Conservation (phyloP, 1,140 invertebrate genomes). For the Atta colombica region DNA sequence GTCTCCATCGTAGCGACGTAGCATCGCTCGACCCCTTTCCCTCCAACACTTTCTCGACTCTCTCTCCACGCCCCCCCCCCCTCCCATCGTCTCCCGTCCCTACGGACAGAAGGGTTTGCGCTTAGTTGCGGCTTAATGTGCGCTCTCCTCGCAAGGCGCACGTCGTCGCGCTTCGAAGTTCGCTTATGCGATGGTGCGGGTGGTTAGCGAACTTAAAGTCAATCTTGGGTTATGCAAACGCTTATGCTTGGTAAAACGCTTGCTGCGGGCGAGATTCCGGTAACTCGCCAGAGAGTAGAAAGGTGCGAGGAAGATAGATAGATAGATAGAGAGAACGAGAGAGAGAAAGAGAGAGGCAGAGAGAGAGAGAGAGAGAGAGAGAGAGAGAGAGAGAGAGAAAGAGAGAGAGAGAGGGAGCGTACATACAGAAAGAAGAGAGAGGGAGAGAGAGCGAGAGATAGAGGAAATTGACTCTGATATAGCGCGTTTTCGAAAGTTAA, state of each 20-base stretch:
- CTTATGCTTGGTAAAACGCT: conserved; percentile 74
- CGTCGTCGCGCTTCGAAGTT: conserved; percentile 68
- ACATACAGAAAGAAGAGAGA: background rate
- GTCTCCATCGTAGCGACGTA: conserved; percentile 35
- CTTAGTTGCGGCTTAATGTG: conserved; percentile 75
- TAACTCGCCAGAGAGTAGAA: conserved; percentile 59
- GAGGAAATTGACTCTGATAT: conserved; percentile 18
- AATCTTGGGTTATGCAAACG: conserved; percentile 81
- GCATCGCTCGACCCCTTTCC: background rate
- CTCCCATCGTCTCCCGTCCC: no score
- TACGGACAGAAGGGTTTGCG: conserved; percentile 55
- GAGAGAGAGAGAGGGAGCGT: background rate
- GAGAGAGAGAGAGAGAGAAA: background rate
- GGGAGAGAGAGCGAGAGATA: background rate
- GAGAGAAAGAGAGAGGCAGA: no score
- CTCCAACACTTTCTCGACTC: background rate
- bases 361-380: no score
- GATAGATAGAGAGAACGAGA: no score
- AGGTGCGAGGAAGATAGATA: background rate
- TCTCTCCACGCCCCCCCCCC: no score
- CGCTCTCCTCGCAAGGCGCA: conserved; percentile 55
- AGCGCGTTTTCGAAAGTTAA: conserved; percentile 65
- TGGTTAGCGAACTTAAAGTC: conserved; percentile 74
- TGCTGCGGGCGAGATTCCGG: conserved; percentile 65
- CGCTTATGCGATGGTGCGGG: conserved; percentile 67